Percentiles rank a stretch among this genome's conserved stretches.
Conservation (phyloP, 2,797 vertebrate species). For the Sylvia borin region DNA sequence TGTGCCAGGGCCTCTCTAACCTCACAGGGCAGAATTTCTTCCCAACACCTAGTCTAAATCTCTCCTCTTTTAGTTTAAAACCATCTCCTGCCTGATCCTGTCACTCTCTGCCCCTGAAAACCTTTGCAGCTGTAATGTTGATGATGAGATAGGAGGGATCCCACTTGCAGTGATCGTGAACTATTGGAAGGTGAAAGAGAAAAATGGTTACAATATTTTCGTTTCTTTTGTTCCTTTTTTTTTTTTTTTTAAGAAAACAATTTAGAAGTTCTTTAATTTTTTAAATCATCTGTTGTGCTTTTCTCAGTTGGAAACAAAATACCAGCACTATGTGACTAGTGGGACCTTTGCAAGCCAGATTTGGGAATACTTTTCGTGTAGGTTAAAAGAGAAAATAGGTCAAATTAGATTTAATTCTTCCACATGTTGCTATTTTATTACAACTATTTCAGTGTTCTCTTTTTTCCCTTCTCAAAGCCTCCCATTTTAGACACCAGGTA, state of each 20-base stretch:
- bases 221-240: background rate
- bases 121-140: background rate
- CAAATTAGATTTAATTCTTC: background rate
- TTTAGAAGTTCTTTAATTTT: background rate
- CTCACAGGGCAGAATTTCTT: background rate
- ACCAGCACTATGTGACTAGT: background rate
- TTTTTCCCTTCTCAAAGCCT: background rate
- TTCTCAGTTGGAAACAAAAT: background rate
- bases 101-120: background rate
- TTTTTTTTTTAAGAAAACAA: background rate
- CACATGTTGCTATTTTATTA: background rate
- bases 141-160: background rate
- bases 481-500: background rate
- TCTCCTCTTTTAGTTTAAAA: background rate
- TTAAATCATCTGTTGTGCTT: background rate
- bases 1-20: background rate
- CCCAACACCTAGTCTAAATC: background rate
- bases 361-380: background rate
- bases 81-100: background rate
- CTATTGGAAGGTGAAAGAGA: background rate
- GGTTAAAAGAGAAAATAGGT: background rate
- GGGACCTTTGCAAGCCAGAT: background rate
- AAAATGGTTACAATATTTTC: background rate
- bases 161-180: background rate
- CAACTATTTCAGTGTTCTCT: background rate